Evolutionary conservation across 2,113 vertebrate genomes (phyloP), one percentile per base, ranked within the genome.

Genomic region (Polypterus senegalus): DNA sequence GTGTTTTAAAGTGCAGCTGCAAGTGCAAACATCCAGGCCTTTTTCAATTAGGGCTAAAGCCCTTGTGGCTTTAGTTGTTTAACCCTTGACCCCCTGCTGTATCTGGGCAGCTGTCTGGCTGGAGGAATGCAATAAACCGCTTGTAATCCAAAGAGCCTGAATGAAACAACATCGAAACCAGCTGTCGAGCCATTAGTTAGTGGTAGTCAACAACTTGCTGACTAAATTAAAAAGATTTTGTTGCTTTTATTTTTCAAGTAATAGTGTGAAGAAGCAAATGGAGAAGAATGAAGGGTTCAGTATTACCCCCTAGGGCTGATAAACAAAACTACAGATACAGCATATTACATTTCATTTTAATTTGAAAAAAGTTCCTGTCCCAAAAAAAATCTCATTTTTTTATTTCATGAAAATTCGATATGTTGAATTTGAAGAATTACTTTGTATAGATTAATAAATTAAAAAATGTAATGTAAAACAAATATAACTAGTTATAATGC

Each of bases 21-120:
- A 52, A 27, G 64, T 67, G 71, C 59, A 48, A 68, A 9, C 49
- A 51, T 51, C 49, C 49, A 67, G 64, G 67, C 69, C 63, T 65
- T 5, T 57, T 57, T 57, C 27, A 44, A 57, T 57, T 57, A 57
- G 9, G 56, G 56, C 56, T 43, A 57, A 57, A 66, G 68, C 64
- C 83, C 76, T 76, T 81, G 79, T 65, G 68, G 71, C 77, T 78
- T 84, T 75, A 77, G 77, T 74, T 84, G 76, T 73, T 81, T 80
- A 83, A 80, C 81, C 87, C 76, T 78, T 90, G 82, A 88, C 87
- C 86, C 69, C 65, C 67, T 71, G 66, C 62, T 70, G 79, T 83
- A 80, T 82, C 81, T 74, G 82, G 76, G 79, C 77, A 81, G 70
- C 71, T 78, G 66, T 73, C 66, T 72, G 47, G 68, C 63, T 67